Evolutionary conservation across 2,113 vertebrate species (phyloP).

Genomic region (Oncorhynchus masou): DNA sequence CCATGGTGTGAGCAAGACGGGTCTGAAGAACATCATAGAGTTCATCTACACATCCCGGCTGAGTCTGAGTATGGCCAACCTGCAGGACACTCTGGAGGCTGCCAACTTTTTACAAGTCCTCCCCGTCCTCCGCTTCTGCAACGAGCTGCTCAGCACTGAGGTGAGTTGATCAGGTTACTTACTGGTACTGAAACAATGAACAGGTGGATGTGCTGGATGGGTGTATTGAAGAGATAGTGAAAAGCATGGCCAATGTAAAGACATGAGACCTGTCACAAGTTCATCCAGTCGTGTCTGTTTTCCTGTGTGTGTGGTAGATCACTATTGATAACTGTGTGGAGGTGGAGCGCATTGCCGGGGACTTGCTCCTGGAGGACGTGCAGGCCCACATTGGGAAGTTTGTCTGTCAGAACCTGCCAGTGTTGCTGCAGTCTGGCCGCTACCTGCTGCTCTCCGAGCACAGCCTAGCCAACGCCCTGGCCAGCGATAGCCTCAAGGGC

Average conservation of each 20-base stretch:
- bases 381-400: slow-evolving; percentile 68
- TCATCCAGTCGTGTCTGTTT: neutral
- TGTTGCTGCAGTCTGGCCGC: slow-evolving; percentile 56
- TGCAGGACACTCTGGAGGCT: slow-evolving; percentile 80
- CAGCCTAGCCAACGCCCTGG: slow-evolving; percentile 64
- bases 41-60: slow-evolving; percentile 80
- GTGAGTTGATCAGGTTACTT: slow-evolving; percentile 44
- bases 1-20: slow-evolving; percentile 72
- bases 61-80: slow-evolving; percentile 68
- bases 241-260: neutral
- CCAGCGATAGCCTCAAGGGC: slow-evolving; percentile 69
- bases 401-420: slow-evolving; percentile 71
- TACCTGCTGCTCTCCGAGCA: slow-evolving; percentile 68
- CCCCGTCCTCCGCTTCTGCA: slow-evolving; percentile 78
- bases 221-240: neutral
- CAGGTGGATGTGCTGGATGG: neutral
- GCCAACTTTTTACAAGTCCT: slow-evolving; percentile 81
- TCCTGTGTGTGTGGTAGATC: slow-evolving; percentile 54
- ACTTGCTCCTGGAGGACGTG: slow-evolving; percentile 73
- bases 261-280: neutral
- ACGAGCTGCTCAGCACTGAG: slow-evolving; percentile 79
- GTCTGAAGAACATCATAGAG: slow-evolving; percentile 78
- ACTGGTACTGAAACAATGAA: neutral
- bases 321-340: slow-evolving; percentile 79
- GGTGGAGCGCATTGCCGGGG: slow-evolving; percentile 73